Evolutionary conservation across 1,140 invertebrate species (phyloP), one percentile per base, ranked within the genome.

Genomic region (Cydia pomonella): DNA sequence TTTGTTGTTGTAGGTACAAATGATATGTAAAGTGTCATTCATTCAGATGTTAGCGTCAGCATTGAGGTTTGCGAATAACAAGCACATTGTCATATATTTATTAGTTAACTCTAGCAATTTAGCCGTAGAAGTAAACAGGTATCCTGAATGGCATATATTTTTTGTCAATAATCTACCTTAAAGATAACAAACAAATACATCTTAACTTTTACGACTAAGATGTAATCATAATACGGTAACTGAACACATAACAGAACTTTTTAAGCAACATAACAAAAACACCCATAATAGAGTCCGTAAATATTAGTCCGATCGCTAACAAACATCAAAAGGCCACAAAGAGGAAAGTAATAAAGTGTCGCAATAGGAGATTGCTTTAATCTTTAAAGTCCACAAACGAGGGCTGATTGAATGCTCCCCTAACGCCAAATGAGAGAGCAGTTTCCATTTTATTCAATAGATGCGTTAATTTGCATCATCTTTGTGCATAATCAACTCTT

Each of bases 381-480:
- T 90, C 84, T 84, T 87, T 85, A 87, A 88, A 88, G 80, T 87
- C 86, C 82, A 86, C 88, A 86, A 86, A 88, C 84, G 88, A 90
- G 87, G 87, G 85, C 83, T 84, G 87, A 91, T 92, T 91, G 86
- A 91, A 91, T 86, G 84, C 84, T 86, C 84, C 89, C 88, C 89
- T 85, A 83, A 81, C 82, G 77, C 77, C 82, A 82, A 89, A 89
- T 89, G 85, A 89, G 79, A 84, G 84, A 86, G 82, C 81, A 85
- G 84, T 87, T 85, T 82, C 88, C 88, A 87, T 87, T 90, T 83
- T 81, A 79, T 76, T 92, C 83, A 90, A 92, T 92, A 88, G 90
- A 88, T 85, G 84, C 77, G 85, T 82, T 93, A 93, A 93, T 93
- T 93, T 93, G 91, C 90, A 92, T 92, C 90, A 84, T 90, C 88